Conservation (phyloP, 2,113 vertebrate species). For the Cheirogaleus medius region DNA sequence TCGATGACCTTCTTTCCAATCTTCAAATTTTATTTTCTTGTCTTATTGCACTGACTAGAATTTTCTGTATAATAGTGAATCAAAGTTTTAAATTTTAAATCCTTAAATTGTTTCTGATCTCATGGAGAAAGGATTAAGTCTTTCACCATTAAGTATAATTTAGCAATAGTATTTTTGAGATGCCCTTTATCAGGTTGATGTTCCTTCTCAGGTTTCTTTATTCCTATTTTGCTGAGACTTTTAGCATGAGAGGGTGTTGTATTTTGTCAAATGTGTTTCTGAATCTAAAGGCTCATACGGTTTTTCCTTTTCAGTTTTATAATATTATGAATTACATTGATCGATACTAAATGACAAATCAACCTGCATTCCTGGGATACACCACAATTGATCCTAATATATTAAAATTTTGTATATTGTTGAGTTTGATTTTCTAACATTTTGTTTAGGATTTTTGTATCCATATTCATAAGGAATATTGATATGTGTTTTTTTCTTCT, state of each 20-base stretch:
- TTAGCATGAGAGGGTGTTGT: neutral
- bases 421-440: neutral
- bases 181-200: neutral
- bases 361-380: neutral
- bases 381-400: neutral
- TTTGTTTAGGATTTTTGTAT: neutral
- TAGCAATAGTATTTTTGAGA: neutral
- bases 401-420: neutral
- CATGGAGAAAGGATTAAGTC: neutral
- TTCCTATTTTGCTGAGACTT: neutral
- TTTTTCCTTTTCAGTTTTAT: neutral
- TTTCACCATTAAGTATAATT: neutral
- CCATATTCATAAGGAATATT: neutral
- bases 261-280: neutral
- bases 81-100: neutral
- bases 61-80: neutral
- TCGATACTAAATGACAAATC: neutral
- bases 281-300: neutral
- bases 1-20: neutral
- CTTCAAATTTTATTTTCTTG: neutral
- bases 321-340: neutral
- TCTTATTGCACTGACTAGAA: neutral
- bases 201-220: neutral
- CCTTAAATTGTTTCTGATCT: neutral
- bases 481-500: neutral